Base-by-base conservation (phyloP, 1,140 invertebrate species). In the Drosophila bifasciata region DNA sequence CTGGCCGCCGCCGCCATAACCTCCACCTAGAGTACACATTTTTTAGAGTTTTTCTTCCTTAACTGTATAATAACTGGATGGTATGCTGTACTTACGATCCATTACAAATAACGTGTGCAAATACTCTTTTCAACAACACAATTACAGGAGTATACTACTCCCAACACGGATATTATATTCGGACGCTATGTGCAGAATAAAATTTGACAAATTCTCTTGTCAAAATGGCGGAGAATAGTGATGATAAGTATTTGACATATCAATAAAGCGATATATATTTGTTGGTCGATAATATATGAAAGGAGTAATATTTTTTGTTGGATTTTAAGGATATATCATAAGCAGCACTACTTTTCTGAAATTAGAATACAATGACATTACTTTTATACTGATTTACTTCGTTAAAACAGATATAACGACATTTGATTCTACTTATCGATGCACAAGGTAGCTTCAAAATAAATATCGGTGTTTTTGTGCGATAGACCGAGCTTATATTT, bases 1-100 rank as follows among this genome's bases (percentile, higher is more conserved):
- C 48, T 90, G 85, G 44, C 88, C 78, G 58, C 83, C 85, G 46
- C 88, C 88, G 52, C 76, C 83, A 73, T 91, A 86, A 74, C 89
- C 79, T 28, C 83, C 78, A 66, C 81, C 81, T 88, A 64, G 11
- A 46, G 53, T 32, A 40, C 62, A 68, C 48, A 60, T 39, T 67
- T 75, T 73, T 56, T 25, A 49, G 23, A 48, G 39, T 73, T 70
- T 49, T 44, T 28, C 32, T 39, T 21, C 21, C 43, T 11, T 28
- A 39, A 55, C 48, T 23, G 32, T 40, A 43, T 45, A 55, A 43
- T 45, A 55, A 15, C 23, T 17, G n/a, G 44, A 25, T 44, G 41
- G 2, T 59, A 25, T 44, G 44, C 1, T 59, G 21, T 53, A 86
- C 83, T 86, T 77, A 86, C 83, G 83, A 51, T 86, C 83, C 83